Conservation (phyloP, 2,797 vertebrate genomes). For the Microhierax caerulescens region DNA sequence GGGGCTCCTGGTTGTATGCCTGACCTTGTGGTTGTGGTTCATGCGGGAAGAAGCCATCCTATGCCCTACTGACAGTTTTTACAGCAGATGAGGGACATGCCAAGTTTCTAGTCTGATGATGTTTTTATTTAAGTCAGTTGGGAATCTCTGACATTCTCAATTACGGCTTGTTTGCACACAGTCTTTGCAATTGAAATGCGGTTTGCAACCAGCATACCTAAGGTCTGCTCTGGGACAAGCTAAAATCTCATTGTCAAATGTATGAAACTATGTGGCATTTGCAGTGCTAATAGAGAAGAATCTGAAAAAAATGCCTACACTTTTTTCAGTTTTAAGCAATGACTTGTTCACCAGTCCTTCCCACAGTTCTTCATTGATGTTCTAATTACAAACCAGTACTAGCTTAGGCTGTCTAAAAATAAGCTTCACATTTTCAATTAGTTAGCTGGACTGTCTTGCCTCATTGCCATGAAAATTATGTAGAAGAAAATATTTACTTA, state of each 20-base stretch:
- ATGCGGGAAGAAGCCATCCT: neutral
- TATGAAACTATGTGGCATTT: slow-evolving; percentile 16
- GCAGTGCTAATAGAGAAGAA: slow-evolving; percentile 39
- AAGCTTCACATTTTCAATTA: slow-evolving; percentile 1
- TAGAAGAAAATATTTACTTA: neutral
- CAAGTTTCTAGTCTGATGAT: neutral
- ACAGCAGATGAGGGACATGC: neutral
- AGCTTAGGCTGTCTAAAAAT: slow-evolving; percentile 25
- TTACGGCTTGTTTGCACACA: slow-evolving; percentile 19
- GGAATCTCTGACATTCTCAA: slow-evolving; percentile 49
- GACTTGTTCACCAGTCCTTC: neutral
- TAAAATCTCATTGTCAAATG: neutral
- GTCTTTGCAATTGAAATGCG: slow-evolving; percentile 6
- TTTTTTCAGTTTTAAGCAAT: neutral
- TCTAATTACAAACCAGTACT: neutral
- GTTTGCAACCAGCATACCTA: neutral
- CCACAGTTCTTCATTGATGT: neutral
- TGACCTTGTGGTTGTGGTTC: neutral
- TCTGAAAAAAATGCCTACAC: neutral
- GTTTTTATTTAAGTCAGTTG: neutral
- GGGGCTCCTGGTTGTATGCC: neutral
- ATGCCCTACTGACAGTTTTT: neutral
- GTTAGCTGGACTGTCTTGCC: neutral
- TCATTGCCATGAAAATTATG: neutral
- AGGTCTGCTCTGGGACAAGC: slow-evolving; percentile 8